A percentile compares a stretch with the other conserved stretches of the same genome.
These are phyloP conservation scores for Lepidurus couesii DNA, from an alignment of 1,140 invertebrate genomes.

Conservation along the genomic window DNA sequence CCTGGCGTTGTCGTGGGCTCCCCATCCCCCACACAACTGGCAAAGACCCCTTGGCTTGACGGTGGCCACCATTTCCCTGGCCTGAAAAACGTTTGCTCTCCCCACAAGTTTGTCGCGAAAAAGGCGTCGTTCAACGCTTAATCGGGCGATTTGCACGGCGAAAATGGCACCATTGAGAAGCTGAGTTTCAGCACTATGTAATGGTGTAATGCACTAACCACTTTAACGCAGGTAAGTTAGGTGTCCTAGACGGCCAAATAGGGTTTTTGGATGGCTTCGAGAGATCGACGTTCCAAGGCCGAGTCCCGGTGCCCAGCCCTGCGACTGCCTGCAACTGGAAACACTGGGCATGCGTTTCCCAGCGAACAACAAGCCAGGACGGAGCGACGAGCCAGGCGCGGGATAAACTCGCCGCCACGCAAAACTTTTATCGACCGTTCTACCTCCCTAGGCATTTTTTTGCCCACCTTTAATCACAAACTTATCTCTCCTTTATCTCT, in stretches of 20 bases:
- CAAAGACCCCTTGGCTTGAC: conserved; percentile 8
- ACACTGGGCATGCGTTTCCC: conserved; percentile 17
- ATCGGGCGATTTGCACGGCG: background rate
- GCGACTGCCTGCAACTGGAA: background rate
- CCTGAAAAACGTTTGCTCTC: background rate
- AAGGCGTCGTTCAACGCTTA: background rate
- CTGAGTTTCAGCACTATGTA: background rate
- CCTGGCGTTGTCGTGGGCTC: conserved; percentile 13
- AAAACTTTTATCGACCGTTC: background rate
- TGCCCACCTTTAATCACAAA: background rate
- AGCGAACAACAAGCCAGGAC: background rate
- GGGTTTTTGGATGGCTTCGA: conserved; percentile 21
- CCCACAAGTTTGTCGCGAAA: background rate
- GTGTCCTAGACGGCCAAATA: background rate
- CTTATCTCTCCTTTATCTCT: background rate
- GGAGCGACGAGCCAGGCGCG: background rate
- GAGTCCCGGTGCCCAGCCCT: conserved; percentile 15
- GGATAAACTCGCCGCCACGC: background rate
- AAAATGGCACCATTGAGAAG: background rate
- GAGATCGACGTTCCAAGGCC: conserved; percentile 20
- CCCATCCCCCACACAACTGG: conserved; percentile 10
- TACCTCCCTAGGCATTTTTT: background rate
- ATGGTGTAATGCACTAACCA: conserved; percentile 1
- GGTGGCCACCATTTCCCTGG: background rate
- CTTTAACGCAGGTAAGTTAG: conserved; percentile 13